These are phyloP conservation scores for Panurus biarmicus DNA, from an alignment of 2,113 vertebrate species.

Conservation along the genomic window DNA sequence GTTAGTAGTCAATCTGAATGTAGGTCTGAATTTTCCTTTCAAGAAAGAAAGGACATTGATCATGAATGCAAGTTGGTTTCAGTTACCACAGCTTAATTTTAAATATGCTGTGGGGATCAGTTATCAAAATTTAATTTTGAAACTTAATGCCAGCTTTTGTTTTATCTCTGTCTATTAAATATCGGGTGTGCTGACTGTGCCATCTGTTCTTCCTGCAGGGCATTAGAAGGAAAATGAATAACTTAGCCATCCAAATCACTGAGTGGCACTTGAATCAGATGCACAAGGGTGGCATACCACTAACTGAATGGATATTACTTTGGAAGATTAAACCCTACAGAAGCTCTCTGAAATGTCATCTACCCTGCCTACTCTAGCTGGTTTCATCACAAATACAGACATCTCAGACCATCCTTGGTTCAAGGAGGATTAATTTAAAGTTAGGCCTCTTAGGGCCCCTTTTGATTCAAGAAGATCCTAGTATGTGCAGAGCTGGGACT, in stretches of 20 bases:
- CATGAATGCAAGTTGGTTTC: neutral
- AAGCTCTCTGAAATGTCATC: constrained; percentile 1
- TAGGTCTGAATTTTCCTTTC: neutral
- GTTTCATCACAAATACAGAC: neutral
- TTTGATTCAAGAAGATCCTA: neutral
- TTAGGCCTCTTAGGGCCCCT: neutral
- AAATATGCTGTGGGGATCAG: neutral
- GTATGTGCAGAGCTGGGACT: neutral
- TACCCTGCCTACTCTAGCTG: neutral
- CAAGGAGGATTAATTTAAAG: neutral
- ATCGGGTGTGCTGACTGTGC: neutral
- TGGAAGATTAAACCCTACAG: neutral
- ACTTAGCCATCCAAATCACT: neutral
- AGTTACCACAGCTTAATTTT: neutral
- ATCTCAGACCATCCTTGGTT: neutral
- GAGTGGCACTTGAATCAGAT: neutral
- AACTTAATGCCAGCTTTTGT: neutral
- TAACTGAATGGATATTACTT: neutral
- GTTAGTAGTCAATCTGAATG: neutral
- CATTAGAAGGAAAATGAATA: neutral
- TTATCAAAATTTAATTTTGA: neutral
- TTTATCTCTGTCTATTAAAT: neutral
- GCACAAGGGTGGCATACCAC: neutral
- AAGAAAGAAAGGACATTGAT: neutral
- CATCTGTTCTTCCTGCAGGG: neutral